phyloP scores from a whole-genome alignment of 2,113 vertebrate species.

The Prietella phreatophila region DNA sequence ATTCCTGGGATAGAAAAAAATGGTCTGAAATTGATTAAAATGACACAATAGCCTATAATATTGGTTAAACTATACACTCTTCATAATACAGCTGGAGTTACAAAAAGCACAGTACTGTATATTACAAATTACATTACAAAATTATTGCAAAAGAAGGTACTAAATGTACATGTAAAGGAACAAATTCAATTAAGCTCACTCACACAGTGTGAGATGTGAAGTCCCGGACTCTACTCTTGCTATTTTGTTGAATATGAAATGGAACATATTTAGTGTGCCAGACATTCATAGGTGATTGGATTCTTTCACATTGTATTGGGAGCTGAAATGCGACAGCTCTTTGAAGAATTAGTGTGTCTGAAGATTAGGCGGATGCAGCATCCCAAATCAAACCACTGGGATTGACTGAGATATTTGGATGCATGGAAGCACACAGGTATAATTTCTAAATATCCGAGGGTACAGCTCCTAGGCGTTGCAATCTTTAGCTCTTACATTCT shows the following conservation, averaged over 20 bases:
- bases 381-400: slow-evolving; percentile 6
- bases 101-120: no score
- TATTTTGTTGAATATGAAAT: neutral
- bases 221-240: neutral
- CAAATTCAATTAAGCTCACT: neutral
- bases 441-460: neutral
- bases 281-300: slow-evolving; percentile 1
- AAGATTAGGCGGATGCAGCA: neutral
- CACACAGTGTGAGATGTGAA: neutral
- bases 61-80: neutral
- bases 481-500: neutral
- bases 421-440: neutral
- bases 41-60: neutral
- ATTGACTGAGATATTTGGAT: slow-evolving; percentile 6
- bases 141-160: neutral
- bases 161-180: neutral
- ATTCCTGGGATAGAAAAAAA: neutral
- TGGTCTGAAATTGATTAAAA: neutral
- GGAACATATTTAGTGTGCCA: neutral
- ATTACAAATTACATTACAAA: neutral
- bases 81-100: neutral
- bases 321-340: neutral
- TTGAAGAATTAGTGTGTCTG: slow-evolving; percentile 11
- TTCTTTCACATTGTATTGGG: neutral
- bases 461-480: neutral